These are phyloP conservation scores for Limnothrissa miodon DNA, from an alignment of 2,113 vertebrate genomes.

Conservation along the genomic window DNA sequence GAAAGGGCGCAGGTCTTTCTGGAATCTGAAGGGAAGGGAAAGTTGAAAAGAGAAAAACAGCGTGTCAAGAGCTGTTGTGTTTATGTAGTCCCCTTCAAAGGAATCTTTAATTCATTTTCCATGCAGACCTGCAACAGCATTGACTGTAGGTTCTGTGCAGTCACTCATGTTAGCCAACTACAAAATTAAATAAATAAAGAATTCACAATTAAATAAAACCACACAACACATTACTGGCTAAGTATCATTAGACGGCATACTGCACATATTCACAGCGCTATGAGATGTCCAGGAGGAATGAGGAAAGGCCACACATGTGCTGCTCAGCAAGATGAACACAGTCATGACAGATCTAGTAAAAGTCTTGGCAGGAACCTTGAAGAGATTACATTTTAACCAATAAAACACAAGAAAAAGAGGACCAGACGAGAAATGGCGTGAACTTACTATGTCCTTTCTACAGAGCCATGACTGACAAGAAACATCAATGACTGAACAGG, in stretches of 20 bases:
- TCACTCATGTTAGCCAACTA: not conserved
- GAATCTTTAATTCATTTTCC: conserved; percentile 59
- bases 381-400: conserved; percentile 1
- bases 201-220: not conserved
- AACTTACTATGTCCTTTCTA: not conserved
- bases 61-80: conserved; percentile 64
- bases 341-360: conserved; percentile 16
- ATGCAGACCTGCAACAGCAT: conserved; percentile 1
- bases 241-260: not conserved
- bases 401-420: not conserved
- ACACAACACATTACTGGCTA: not conserved
- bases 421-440: not conserved
- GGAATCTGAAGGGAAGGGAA: conserved; percentile 54
- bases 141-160: not conserved
- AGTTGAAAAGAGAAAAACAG: conserved; percentile 59
- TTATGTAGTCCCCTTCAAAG: conserved; percentile 68
- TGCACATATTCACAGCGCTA: not conserved
- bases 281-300: not conserved
- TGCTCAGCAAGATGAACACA: conserved; percentile 8
- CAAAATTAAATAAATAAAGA: not conserved
- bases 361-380: conserved; percentile 1
- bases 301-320: conserved; percentile 13
- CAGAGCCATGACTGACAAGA: not conserved
- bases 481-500: not conserved
- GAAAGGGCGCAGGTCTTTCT: conserved; percentile 57